A percentile compares a stretch with the other conserved stretches of the same genome.
Evolutionary conservation across 2,113 vertebrate genomes (phyloP).

Genomic region (rabbit (Oryctolagus cuniculus)): DNA sequence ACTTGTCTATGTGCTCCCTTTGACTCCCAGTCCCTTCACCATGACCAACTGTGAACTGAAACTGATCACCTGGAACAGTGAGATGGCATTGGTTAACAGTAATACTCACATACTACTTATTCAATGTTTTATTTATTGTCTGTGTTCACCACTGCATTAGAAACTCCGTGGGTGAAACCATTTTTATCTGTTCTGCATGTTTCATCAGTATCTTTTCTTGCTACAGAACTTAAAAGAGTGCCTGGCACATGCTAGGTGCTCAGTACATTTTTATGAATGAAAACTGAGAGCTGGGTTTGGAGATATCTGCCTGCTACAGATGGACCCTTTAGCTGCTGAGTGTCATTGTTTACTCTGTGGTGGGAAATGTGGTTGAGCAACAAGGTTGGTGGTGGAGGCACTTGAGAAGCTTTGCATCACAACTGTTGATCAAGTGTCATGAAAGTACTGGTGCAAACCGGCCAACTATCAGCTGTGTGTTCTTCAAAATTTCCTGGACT

Average conservation of each 20-base stretch:
- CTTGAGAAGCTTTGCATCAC: background rate
- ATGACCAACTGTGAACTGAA: no score
- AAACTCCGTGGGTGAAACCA: background rate
- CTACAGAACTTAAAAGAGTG: background rate
- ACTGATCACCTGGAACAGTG: no score
- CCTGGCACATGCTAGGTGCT: background rate
- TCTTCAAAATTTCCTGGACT: background rate
- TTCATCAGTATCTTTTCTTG: background rate
- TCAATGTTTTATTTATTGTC: background rate
- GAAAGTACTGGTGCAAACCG: background rate
- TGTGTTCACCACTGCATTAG: background rate
- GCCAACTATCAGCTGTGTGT: background rate
- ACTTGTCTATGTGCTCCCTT: no score
- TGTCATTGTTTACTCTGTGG: background rate
- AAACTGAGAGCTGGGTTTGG: background rate
- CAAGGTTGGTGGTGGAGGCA: background rate
- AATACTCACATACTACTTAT: background rate
- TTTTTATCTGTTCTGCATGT: background rate
- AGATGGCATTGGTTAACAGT: background rate
- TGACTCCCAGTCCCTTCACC: no score
- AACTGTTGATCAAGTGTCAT: no score
- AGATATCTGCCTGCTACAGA: background rate
- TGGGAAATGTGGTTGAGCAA: background rate
- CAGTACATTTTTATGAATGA: background rate
- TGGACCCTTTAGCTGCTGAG: background rate